A percentile compares a stretch with the other conserved stretches of the same genome.
Evolutionary conservation across 2,888 invertebrate species (phyloP).

Genomic region (Agrotis ipsilon): DNA sequence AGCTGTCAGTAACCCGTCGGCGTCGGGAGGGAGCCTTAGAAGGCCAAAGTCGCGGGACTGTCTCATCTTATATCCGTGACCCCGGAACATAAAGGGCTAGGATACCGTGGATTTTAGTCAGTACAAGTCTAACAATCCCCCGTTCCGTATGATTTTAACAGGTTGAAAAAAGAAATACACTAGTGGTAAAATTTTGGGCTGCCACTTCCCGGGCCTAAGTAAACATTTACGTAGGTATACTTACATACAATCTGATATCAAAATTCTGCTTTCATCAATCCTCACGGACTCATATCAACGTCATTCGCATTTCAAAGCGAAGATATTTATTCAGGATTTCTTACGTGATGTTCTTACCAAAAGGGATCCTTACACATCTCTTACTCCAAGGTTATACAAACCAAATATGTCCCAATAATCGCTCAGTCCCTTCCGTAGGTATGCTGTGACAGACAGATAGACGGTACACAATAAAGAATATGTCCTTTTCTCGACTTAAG

Average conservation of each 20-base stretch:
- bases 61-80: too few species aligned
- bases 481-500: constrained; percentile 13
- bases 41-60: too few species aligned
- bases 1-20: too few species aligned
- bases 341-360: not conserved
- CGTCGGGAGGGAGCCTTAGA: too few species aligned
- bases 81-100: too few species aligned
- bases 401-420: constrained; percentile 5
- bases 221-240: too few species aligned
- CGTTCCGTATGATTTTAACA: too few species aligned
- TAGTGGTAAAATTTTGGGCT: too few species aligned
- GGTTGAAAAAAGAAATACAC: too few species aligned
- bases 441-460: constrained; percentile 1
- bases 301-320: constrained; percentile 7
- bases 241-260: not conserved
- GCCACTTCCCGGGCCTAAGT: too few species aligned
- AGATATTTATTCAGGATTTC: not conserved
- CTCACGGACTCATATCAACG: not conserved
- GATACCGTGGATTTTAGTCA: too few species aligned
- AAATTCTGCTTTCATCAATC: not conserved
- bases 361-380: constrained; percentile 10
- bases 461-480: constrained; percentile 12
- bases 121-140: too few species aligned
- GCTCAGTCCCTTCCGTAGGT: not conserved
- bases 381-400: constrained; percentile 16